A percentile compares a stretch with the other conserved stretches of the same genome.
These are phyloP conservation scores for Drosophila stalkeri DNA, from an alignment of 2,888 invertebrate genomes.

Conservation along the genomic window DNA sequence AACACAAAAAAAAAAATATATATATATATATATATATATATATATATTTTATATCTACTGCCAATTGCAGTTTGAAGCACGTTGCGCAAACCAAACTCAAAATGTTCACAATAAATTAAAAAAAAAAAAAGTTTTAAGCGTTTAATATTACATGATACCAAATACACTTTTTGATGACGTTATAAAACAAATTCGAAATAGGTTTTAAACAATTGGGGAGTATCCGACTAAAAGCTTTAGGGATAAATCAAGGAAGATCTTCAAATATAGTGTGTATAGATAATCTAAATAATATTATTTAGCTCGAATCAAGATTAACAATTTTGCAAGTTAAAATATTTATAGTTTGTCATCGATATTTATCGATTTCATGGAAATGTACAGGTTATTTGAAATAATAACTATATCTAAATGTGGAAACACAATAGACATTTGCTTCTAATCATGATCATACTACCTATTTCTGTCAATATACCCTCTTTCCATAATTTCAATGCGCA, in stretches of 20 bases:
- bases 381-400: too few relatives aligned
- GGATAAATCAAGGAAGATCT: not conserved
- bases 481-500: not conserved
- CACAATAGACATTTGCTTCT: not conserved
- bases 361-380: too few relatives aligned
- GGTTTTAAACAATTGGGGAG: not conserved
- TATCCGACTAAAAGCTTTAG: not conserved
- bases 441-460: not conserved
- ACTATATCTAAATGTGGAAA: not conserved
- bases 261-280: not conserved
- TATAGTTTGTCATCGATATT: too few relatives aligned
- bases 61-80: constrained; percentile 65
- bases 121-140: constrained; percentile 13
- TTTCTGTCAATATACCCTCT: not conserved
- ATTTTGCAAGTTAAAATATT: too few relatives aligned
- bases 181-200: constrained; percentile 35
- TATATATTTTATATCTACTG: constrained; percentile 27
- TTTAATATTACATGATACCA: constrained; percentile 67
- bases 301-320: not conserved
- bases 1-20: not conserved
- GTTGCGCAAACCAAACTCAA: constrained; percentile 64
- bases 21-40: not conserved
- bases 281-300: not conserved
- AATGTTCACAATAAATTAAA: constrained; percentile 30
- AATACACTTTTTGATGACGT: constrained; percentile 66